These are phyloP conservation scores for Protodeltote pygarga DNA, from an alignment of 2,888 invertebrate genomes.

Conservation along the genomic window DNA sequence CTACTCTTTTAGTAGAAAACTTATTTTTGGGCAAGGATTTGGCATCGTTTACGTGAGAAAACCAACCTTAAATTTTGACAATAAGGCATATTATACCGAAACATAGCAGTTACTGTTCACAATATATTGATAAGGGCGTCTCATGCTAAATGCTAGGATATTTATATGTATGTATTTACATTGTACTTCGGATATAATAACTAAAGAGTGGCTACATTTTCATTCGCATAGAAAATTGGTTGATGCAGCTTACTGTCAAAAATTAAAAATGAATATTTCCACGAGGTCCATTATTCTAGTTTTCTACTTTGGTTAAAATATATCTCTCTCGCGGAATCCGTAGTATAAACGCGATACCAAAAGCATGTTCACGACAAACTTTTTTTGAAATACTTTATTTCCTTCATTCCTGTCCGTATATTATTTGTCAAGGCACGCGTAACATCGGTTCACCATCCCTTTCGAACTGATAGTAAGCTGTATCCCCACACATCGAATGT, in stretches of 20 bases:
- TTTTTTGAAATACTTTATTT: too few relatives aligned
- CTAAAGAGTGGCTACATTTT: constrained; percentile 25
- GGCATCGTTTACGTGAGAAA: neutral
- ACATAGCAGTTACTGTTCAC: constrained; percentile 3
- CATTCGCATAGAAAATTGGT: neutral
- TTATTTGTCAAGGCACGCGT: too few relatives aligned
- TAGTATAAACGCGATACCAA: too few relatives aligned
- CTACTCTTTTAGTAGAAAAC: neutral
- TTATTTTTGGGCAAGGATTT: neutral
- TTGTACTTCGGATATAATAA: constrained; percentile 12
- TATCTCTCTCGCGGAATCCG: neutral
- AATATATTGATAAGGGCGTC: constrained; percentile 14
- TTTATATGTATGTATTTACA: constrained; percentile 22
- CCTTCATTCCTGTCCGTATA: too few relatives aligned
- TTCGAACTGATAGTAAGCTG: neutral
- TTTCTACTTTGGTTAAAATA: neutral
- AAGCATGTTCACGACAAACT: too few relatives aligned
- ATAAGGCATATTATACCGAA: constrained; percentile 26
- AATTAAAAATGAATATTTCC: neutral
- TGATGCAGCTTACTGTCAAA: constrained; percentile 6
- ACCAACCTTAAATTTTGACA: constrained; percentile 21
- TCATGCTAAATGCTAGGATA: constrained; percentile 35
- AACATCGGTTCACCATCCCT: neutral
- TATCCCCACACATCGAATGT: constrained; percentile 13
- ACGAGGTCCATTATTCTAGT: neutral